Evolutionary conservation across 2,113 vertebrate genomes (phyloP), one percentile per base, ranked within the genome.

Genomic region (Corydoras sp.): DNA sequence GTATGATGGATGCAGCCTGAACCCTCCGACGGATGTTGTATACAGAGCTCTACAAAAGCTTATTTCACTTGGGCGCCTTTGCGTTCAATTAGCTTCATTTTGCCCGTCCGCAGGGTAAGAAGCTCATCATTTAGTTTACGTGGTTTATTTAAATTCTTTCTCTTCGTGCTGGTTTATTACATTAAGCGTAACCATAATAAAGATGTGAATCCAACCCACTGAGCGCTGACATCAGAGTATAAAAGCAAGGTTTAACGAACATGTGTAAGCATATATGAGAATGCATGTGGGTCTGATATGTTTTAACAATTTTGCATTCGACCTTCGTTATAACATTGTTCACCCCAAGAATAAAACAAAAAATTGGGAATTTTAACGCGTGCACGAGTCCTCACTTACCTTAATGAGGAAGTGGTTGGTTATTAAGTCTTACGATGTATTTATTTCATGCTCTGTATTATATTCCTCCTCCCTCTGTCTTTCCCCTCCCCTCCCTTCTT

Each of bases 351-450:
- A 70, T 58, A 81, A 80, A 81, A 79, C 65, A 78, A 73, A 71
- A 55, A 32, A 77, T 69, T 79, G 69, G 62, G 65, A 73, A 80
- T 81, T 74, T 81, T 30, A 73, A 58, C 81, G 73, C 35, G 2
- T 83, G 76, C 76, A 72, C 50, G 29, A 74, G 85, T 86, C 83
- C 87, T 86, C 83, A 83, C 84, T 82, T 81, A 79, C 76, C 80
- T 77, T 80, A 73, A 75, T 83, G 84, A 91, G 84, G 88, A 24
- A 24, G 2, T 24, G 18, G 18, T 24, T 24, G 18, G 18, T 89
- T 88, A 90, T 89, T 90, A 88, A 85, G 83, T 89, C 84, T 90
- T 89, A 24, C 18, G 18, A 24, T 88, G 83, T 88, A 88, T 90
- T 90, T 88, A 87, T 83, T 85, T 81, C 63, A 81, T 80, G 82